Base-by-base conservation (phyloP, 1,140 invertebrate species). In the Zaprionus camerounensis region DNA sequence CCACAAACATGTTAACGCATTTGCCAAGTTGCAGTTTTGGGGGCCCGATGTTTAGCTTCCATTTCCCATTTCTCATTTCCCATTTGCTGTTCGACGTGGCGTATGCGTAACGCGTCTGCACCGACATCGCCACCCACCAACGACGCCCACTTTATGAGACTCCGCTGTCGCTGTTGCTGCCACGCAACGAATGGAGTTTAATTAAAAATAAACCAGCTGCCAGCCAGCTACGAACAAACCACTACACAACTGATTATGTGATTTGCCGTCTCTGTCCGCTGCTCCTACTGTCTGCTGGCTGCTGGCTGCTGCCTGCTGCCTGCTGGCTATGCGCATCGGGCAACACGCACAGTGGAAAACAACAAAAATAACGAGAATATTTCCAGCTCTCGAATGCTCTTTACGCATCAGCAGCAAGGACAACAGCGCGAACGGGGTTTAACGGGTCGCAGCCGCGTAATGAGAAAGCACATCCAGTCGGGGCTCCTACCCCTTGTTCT, bases 1-100 rank as follows among this genome's bases (percentile, higher is more conserved):
- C 83, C 84, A 80, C 83, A 88, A 88, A 76, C 82, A 87, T 84
- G 83, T 88, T 88, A 80, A 82, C 82, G 82, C 83, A 85, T 80
- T 80, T 80, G 74, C 69, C 69, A 66, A 76, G 66, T 67, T 78
- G 73, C 84, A 83, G 67, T 71, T 75, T 69, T 56, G 46, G 38
- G 53, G 36, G n/a, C 2, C 51, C 38, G 26, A 56, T 75, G 38
- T 70, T 75, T 58, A 34, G 31, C 53, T 57, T 20, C 36, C 69
- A 31, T 46, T 46, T 76, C 26, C 57, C 38, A 61, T 28, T 28
- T 28, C 28, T 2, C 20, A 22, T 22, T 57, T 22, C 9, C 31
- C 41, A 36, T 41, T 49, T 22, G 26, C 46, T 11, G 46, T 51
- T 51, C 46, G 46, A 56, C 51, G 67, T 51, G 59, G 79, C 79